Evolutionary conservation across 2,797 vertebrate species (phyloP).

Genomic region (Pangasius larnaudii): DNA sequence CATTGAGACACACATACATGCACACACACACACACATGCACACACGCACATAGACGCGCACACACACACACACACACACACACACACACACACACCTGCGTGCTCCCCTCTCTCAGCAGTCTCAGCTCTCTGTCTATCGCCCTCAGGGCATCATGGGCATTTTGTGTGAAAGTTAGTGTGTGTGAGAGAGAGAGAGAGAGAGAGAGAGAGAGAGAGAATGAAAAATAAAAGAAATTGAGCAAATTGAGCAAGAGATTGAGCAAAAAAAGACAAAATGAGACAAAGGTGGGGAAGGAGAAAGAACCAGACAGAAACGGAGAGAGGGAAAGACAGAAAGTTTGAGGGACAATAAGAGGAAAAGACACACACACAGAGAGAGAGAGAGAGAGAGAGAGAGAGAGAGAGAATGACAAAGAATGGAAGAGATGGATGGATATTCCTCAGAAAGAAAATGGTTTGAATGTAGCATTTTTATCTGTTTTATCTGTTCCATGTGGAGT

Average conservation of each 20-base stretch:
- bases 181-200: neutral
- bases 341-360: neutral
- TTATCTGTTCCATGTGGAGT: neutral
- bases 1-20: neutral
- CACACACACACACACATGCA: slow-evolving; percentile 5
- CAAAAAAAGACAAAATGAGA: too few relatives aligned
- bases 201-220: neutral
- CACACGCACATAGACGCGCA: neutral
- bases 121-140: neutral
- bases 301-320: neutral
- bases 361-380: neutral
- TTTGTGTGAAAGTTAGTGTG: neutral
- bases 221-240: too few relatives aligned
- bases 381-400: neutral
- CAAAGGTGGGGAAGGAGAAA: too few relatives aligned
- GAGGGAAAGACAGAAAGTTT: neutral
- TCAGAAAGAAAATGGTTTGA: neutral
- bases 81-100: slow-evolving; percentile 15
- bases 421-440: neutral
- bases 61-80: neutral
- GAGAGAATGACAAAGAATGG: neutral
- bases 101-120: slow-evolving; percentile 1
- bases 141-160: slow-evolving; percentile 14
- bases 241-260: too few relatives aligned
- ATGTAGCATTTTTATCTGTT: neutral